These are phyloP conservation scores for Acropora yongei DNA, from an alignment of 64 coral and sea anemone genomes.

Conservation along the genomic window DNA sequence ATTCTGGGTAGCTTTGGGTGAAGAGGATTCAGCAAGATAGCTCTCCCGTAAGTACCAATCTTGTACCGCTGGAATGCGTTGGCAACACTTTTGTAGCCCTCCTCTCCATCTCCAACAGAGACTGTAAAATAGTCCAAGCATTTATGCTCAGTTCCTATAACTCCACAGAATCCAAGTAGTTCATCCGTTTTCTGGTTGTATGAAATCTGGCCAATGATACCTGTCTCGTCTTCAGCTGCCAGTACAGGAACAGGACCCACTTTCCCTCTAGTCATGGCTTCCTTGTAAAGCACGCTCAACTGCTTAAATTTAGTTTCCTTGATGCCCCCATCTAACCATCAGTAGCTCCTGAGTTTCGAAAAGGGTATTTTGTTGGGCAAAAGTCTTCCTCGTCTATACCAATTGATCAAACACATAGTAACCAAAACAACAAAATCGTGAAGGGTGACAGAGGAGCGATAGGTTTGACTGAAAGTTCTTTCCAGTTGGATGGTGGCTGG, in stretches of 20 bases:
- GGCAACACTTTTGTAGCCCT: background rate
- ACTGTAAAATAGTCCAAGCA: conserved; percentile 20
- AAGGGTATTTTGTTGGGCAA: conserved; percentile 16
- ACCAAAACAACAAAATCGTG: background rate
- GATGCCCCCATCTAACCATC: conserved; percentile 5
- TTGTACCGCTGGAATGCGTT: conserved; percentile 7
- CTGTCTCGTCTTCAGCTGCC: conserved; percentile 37
- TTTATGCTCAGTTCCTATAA: conserved; percentile 9
- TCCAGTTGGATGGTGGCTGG: conserved; percentile 44
- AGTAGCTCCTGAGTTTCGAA: conserved; percentile 4
- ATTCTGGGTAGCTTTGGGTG: conserved; percentile 19
- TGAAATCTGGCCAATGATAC: background rate
- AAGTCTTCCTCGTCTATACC: background rate
- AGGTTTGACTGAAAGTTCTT: background rate
- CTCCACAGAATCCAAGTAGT: conserved; percentile 50
- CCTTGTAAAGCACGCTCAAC: background rate
- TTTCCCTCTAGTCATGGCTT: conserved; percentile 1
- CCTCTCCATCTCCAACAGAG: conserved; percentile 22
- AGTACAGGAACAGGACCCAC: background rate
- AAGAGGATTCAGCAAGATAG: conserved; percentile 41
- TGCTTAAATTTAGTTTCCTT: background rate
- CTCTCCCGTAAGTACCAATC: conserved; percentile 35
- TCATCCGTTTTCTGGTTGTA: conserved; percentile 9
- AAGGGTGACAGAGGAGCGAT: background rate
- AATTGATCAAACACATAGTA: background rate